Conservation (phyloP, 2,888 invertebrate species). For the Drosophila histrio region DNA sequence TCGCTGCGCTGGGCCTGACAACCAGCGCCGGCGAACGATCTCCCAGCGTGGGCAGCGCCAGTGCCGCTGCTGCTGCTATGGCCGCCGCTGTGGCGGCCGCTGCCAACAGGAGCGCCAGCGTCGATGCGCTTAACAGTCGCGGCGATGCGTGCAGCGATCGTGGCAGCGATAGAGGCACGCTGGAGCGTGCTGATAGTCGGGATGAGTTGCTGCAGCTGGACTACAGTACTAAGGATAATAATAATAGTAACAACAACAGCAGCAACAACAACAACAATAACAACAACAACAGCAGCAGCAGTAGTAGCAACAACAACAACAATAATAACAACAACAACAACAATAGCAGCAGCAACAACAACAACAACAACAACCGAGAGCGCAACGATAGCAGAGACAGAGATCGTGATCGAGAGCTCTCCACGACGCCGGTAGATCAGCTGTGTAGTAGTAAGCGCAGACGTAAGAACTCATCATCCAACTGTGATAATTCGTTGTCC, state of each 20-base stretch:
- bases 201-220: slow-evolving; percentile 84
- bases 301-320: slow-evolving; percentile 43
- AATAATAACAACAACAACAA: slow-evolving; percentile 49
- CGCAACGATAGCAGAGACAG: slow-evolving; percentile 81
- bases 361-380: slow-evolving; percentile 56
- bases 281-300: slow-evolving; percentile 55
- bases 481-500: slow-evolving; percentile 88
- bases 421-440: slow-evolving; percentile 84
- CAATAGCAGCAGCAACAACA: slow-evolving; percentile 41
- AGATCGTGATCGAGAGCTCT: slow-evolving; percentile 87
- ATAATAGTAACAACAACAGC: slow-evolving; percentile 63
- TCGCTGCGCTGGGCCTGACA: slow-evolving; percentile 79
- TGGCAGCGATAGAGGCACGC: slow-evolving; percentile 76
- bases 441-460: slow-evolving; percentile 85
- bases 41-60: slow-evolving; percentile 83
- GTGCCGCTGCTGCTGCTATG: slow-evolving; percentile 79
- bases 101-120: slow-evolving; percentile 79
- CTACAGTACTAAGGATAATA: slow-evolving; percentile 83
- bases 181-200: slow-evolving; percentile 83
- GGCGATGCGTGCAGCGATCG: slow-evolving; percentile 72
- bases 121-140: slow-evolving; percentile 70
- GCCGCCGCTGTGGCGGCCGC: slow-evolving; percentile 78
- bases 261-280: slow-evolving; percentile 54
- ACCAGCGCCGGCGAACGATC: slow-evolving; percentile 81
- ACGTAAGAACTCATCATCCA: slow-evolving; percentile 86